These are phyloP conservation scores for Epinephelus fuscoguttatus DNA, from an alignment of 2,113 vertebrate species.

Conservation along the genomic window DNA sequence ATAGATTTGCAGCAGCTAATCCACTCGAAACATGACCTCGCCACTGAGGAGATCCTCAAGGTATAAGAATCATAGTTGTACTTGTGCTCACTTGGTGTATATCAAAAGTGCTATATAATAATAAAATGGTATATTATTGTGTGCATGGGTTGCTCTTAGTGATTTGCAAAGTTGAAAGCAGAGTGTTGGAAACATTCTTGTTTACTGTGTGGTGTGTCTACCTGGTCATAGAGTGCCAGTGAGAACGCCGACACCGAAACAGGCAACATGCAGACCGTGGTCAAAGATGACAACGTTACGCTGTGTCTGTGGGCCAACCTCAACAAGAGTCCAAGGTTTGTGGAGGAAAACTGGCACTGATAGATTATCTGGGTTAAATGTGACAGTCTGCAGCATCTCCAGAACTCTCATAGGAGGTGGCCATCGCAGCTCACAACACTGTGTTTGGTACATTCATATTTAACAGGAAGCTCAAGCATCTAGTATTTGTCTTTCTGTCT, in stretches of 20 bases:
- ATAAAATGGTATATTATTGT: background rate
- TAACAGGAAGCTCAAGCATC: background rate
- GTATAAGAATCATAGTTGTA: conserved; percentile 64
- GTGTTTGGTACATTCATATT: background rate
- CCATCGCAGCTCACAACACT: background rate
- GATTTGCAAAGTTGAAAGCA: background rate
- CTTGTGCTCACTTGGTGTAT: background rate
- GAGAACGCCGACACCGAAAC: conserved; percentile 86
- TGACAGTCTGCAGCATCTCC: background rate
- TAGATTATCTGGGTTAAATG: background rate
- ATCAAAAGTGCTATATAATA: background rate
- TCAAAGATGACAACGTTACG: conserved; percentile 85
- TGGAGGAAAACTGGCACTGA: background rate
- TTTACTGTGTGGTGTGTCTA: background rate
- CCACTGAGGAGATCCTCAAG: conserved; percentile 88
- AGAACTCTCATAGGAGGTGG: background rate
- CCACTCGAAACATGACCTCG: conserved; percentile 82
- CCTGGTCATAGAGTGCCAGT: conserved; percentile 81
- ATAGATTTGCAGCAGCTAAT: conserved; percentile 85
- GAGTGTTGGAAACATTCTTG: background rate
- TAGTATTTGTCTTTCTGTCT: background rate
- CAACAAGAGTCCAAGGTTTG: conserved; percentile 90
- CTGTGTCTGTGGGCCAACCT: conserved; percentile 95
- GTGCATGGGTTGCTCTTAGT: background rate
- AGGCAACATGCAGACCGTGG: conserved; percentile 91